Conservation (phyloP, 2,113 vertebrate species). For the Carollia perspicillata region DNA sequence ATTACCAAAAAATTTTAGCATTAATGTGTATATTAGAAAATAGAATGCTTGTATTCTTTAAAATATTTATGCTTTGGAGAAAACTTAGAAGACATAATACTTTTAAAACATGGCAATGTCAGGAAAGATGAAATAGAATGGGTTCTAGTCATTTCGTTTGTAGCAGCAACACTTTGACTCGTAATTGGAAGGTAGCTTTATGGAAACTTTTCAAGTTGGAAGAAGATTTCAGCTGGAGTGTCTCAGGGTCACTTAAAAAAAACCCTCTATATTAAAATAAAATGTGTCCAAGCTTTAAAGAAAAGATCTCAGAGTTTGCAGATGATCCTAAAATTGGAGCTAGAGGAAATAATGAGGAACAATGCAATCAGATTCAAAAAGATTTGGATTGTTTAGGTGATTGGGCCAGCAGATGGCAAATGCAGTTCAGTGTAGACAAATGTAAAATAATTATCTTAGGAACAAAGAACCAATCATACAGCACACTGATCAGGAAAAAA, state of each 20-base stretch:
- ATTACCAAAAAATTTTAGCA: background rate
- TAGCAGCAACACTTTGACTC: slow-evolving; percentile 23
- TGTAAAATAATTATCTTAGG: slow-evolving; percentile 87
- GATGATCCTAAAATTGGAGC: slow-evolving; percentile 76
- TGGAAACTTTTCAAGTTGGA: slow-evolving; percentile 68
- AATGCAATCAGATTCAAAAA: slow-evolving; percentile 78
- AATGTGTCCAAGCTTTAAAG: slow-evolving; percentile 68
- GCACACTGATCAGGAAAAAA: slow-evolving; percentile 85
- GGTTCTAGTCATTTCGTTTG: slow-evolving; percentile 28
- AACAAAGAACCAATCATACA: slow-evolving; percentile 86
- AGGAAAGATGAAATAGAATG: background rate
- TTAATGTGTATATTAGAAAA: slow-evolving; percentile 12
- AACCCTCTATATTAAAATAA: slow-evolving; percentile 68
- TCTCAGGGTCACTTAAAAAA: slow-evolving; percentile 61
- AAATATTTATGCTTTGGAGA: slow-evolving; percentile 25
- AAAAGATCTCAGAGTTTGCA: slow-evolving; percentile 68
- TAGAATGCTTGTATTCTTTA: slow-evolving; percentile 33
- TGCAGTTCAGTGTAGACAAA: slow-evolving; percentile 84
- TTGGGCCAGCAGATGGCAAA: slow-evolving; percentile 85
- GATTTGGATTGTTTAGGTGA: slow-evolving; percentile 81
- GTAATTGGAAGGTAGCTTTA: slow-evolving; percentile 57
- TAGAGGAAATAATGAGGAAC: slow-evolving; percentile 74
- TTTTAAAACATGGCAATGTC: background rate
- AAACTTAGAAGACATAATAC: background rate
- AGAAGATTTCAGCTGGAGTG: slow-evolving; percentile 67